Conservation (phyloP, 2,797 vertebrate species). For the Pyrocephalus nanus region DNA sequence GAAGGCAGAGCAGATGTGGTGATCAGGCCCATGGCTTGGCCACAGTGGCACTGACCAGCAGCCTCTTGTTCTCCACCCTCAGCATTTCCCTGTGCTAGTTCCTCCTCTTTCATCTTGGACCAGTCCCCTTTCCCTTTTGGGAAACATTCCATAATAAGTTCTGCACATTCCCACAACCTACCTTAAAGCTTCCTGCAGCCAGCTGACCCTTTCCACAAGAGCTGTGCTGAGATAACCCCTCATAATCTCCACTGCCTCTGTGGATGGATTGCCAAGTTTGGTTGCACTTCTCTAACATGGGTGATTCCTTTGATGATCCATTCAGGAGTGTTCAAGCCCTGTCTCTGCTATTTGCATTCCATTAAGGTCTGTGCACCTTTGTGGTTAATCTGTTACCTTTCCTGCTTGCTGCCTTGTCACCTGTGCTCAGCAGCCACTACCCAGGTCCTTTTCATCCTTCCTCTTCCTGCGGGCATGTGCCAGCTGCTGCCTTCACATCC, state of each 20-base stretch:
- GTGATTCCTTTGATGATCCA: background rate
- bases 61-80: background rate
- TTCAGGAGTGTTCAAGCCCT: rapidly evolving
- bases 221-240: background rate
- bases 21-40: background rate
- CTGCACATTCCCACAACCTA: background rate
- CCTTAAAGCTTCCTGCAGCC: background rate
- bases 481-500: background rate
- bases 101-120: background rate
- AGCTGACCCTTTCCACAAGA: background rate
- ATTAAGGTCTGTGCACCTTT: background rate
- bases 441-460: background rate
- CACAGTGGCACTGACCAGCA: background rate
- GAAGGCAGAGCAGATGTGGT: background rate
- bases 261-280: rapidly evolving
- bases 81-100: background rate
- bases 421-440: background rate
- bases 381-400: background rate
- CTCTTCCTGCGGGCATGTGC: rapidly evolving
- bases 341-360: background rate
- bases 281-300: rapidly evolving
- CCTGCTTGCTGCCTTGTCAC: background rate
- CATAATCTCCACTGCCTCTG: background rate
- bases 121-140: background rate
- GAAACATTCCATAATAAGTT: background rate